Percentiles rank a stretch among this genome's conserved stretches.
Evolutionary conservation across 2,797 vertebrate species (phyloP).

Genomic region (Simalia tracyae): DNA sequence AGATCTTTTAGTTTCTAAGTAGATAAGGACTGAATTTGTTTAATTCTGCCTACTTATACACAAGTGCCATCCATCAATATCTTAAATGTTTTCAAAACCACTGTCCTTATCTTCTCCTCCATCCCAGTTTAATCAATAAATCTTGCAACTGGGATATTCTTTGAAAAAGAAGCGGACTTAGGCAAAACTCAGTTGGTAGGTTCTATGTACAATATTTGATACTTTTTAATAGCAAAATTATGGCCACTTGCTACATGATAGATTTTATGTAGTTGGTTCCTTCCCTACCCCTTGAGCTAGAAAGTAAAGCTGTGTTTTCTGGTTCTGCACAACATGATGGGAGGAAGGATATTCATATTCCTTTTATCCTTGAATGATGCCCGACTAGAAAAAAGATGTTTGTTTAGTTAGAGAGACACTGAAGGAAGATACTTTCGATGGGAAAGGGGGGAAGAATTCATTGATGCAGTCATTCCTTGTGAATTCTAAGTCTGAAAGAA

Average conservation of each 20-base stretch:
- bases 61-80: background rate
- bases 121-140: background rate
- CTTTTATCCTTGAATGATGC: background rate
- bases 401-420: conserved; percentile 5
- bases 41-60: background rate
- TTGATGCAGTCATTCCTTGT: conserved; percentile 4
- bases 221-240: background rate
- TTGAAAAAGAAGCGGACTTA: background rate
- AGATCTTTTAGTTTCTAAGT: background rate
- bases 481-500: background rate
- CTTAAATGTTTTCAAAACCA: background rate
- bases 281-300: background rate
- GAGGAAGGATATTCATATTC: background rate
- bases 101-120: background rate
- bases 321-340: background rate
- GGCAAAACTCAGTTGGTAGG: background rate
- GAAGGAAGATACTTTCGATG: conserved; percentile 5
- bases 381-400: background rate
- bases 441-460: background rate
- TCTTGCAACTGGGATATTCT: background rate
- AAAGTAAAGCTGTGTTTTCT: background rate
- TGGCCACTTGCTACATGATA: background rate
- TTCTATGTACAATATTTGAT: background rate
- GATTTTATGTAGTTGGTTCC: background rate
- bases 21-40: background rate